Base-by-base conservation (phyloP, 2,113 vertebrate genomes). In the Cyanoliseus patagonus region DNA sequence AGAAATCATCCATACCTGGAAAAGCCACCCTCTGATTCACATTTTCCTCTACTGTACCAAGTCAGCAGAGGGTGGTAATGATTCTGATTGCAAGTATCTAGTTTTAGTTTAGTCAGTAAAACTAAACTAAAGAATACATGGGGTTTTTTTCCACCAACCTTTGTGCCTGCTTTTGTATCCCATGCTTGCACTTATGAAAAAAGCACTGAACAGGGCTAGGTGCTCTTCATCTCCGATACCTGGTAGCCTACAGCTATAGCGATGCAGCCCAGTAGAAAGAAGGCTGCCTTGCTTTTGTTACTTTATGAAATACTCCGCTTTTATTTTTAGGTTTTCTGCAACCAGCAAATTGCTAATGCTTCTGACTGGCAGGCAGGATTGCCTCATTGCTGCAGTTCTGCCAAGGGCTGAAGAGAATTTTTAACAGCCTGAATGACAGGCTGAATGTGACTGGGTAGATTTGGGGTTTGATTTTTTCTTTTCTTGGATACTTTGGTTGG, bases 301-400 rank as follows among this genome's bases (percentile, higher is more conserved):
- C 79, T 75, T 70, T 90, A 62, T 81, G 52, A 93, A 92, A 82
- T 75, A 14, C 30, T 86, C 68, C 0, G 13, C 39, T 86, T 94
- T 81, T 77, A 41, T 64, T 88, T 93, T 91, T 49, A 77, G 81
- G 70, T 96, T 90, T 88, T 47, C 57, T 87, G 33, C 31, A 82
- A 70, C 44, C 63, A 78, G 51, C 41, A 67, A 89, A 41, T 80
- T 85, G 67, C 53, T 86, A 76, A 76, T 90, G 63, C 39, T 37
- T 42, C 68, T 90, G 80, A 62, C 53, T 90, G 74, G 63, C 55
- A 47, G 42, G 39, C 35, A n/a, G 51, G 42, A 62, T 79, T 77
- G 91, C 89, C 64, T 90, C 53, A n/a, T 18, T 55, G 73, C 73
- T 51, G 30, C n/a, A 55, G 55, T 47, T 95, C 55, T 77, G 92